Evolutionary conservation across 92 coral and sea anemone genomes (phyloP).

Genomic region (Phenganax subtilis): DNA sequence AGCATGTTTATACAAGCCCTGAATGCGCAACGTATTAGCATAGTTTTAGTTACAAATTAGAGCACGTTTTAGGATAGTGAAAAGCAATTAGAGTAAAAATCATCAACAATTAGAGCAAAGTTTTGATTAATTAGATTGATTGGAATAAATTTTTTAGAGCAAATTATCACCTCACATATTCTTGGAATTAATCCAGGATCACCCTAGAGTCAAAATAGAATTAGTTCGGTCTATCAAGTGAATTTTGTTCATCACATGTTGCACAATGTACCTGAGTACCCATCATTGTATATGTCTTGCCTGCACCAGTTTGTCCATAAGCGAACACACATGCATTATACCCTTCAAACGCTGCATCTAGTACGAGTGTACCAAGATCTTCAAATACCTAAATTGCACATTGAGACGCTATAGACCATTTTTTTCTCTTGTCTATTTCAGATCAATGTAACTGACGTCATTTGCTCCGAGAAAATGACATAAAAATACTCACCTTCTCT

Average conservation of each 20-base stretch:
- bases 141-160: not conserved
- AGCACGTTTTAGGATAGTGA: not conserved
- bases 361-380: slow-evolving; percentile 80
- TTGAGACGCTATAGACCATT: not conserved
- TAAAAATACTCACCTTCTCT: slow-evolving; percentile 58
- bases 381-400: slow-evolving; percentile 60
- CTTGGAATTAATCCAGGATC: slow-evolving; percentile 92
- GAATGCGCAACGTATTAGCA: not conserved
- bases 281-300: slow-evolving; percentile 98
- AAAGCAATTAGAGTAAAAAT: not conserved
- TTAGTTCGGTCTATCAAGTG: not conserved
- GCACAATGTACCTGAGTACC: slow-evolving; percentile 65
- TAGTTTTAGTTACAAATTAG: not conserved
- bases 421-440: not conserved
- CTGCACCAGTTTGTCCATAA: slow-evolving; percentile 98
- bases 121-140: not conserved
- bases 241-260: slow-evolving; percentile 3
- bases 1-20: slow-evolving; percentile 79
- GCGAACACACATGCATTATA: slow-evolving; percentile 97
- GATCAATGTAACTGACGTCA: not conserved
- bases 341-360: slow-evolving; percentile 88
- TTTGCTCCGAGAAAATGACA: too few species aligned
- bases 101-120: not conserved
- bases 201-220: slow-evolving; percentile 50
- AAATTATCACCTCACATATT: slow-evolving; percentile 69